phyloP scores from a whole-genome alignment of 2,888 invertebrate genomes.

The Drosophila anomalata region DNA sequence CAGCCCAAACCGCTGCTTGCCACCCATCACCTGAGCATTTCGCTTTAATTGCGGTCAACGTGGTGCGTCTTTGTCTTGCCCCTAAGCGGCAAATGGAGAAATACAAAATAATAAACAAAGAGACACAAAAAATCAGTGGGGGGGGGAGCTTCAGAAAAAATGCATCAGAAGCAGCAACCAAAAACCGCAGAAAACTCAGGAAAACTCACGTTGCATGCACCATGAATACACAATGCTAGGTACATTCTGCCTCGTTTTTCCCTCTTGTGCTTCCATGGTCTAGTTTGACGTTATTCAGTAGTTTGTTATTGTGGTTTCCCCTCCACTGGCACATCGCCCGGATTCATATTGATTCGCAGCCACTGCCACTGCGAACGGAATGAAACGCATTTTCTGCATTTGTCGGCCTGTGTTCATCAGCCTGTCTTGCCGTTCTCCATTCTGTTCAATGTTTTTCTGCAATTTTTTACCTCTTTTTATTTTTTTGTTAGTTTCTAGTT shows the following conservation, averaged over 20 bases:
- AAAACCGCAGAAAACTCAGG: constrained; percentile 7
- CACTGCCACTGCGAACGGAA: constrained; percentile 40
- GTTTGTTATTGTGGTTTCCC: constrained; percentile 42
- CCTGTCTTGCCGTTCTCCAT: constrained; percentile 8
- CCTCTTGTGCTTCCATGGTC: constrained; percentile 21
- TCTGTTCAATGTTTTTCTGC: constrained; percentile 30
- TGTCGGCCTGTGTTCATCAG: constrained; percentile 51
- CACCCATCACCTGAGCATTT: constrained; percentile 51
- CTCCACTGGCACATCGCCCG: constrained; percentile 37
- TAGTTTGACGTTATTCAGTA: constrained; percentile 45
- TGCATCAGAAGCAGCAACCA: neutral
- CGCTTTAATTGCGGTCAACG: constrained; percentile 72
- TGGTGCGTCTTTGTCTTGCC: constrained; percentile 63
- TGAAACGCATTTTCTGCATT: constrained; percentile 64
- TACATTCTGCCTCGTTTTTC: constrained; percentile 14
- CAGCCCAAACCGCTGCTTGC: neutral
- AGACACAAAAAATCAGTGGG: constrained; percentile 35
- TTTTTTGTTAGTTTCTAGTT: constrained; percentile 10
- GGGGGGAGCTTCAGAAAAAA: constrained; percentile 4
- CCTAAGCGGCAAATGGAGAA: constrained; percentile 40
- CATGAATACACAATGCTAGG: constrained; percentile 31
- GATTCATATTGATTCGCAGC: constrained; percentile 69
- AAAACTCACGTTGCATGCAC: constrained; percentile 59
- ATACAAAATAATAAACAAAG: constrained; percentile 23
- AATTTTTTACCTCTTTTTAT: constrained; percentile 26